A percentile compares a stretch with the other conserved stretches of the same genome.
Evolutionary conservation across 2,888 invertebrate genomes (phyloP).

Genomic region (Ashinkailepas kermadecensis): DNA sequence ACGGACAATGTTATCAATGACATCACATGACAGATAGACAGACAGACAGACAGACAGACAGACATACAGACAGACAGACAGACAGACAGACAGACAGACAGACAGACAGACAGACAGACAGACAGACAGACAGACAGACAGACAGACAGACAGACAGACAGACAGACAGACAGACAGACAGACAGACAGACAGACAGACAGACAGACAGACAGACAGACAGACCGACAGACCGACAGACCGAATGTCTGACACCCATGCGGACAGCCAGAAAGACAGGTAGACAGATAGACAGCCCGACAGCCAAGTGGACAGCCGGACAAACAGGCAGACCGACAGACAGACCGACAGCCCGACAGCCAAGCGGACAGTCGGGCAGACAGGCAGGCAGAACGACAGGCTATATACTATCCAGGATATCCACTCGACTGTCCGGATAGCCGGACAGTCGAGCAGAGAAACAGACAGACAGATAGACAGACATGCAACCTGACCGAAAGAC

Average conservation of each 20-base stretch:
- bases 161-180: not conserved
- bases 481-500: not conserved
- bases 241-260: not conserved
- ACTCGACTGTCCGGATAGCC: not conserved
- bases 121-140: slow-evolving; percentile 1
- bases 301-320: slow-evolving; percentile 11
- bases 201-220: slow-evolving; percentile 8
- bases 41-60: slow-evolving; percentile 12
- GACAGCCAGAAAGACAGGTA: slow-evolving; percentile 3
- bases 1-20: too few species aligned
- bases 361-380: slow-evolving; percentile 15
- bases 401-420: too few species aligned
- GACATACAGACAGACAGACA: not conserved
- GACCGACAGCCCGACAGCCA: not conserved
- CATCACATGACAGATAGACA: not conserved
- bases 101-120: not conserved
- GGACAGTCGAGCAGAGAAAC: not conserved
- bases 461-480: not conserved
- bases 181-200: not conserved
- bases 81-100: slow-evolving; percentile 16
- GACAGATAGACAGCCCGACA: slow-evolving; percentile 7
- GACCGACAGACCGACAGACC: not conserved
- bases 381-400: not conserved
- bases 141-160: slow-evolving; percentile 1
- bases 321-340: slow-evolving; percentile 3